Evolutionary conservation across 2,888 invertebrate genomes (phyloP), one percentile per base, ranked within the genome.

Genomic region (Sussaba pulchella): DNA sequence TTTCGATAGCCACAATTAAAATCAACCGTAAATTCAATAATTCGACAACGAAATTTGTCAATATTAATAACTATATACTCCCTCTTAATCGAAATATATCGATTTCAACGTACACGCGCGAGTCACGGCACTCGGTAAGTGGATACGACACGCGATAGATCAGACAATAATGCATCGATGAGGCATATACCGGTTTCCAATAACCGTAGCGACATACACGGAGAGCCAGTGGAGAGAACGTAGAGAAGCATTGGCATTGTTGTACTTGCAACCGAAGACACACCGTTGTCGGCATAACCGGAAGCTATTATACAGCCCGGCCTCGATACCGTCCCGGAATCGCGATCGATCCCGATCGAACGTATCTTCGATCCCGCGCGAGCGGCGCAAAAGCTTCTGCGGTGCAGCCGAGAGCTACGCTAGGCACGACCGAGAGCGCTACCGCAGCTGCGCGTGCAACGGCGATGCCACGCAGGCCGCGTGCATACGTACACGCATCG

Each of bases 291-390:
- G 21, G 43, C 36, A 41, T 54, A 63, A 63, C 63, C 69, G 69
- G 69, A 76, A 76, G 69, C 69, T 52, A 70, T 76, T 76, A 70
- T 63, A 41, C 69, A 36, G 14, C 54, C n/a, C 57, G 78, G 19
- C 61, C 72, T 64, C 78, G 78, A 59, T 71, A 45, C 21, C 45
- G 21, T 59, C 43, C 66, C 21, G 57, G 57, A n/a, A 52, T 66
- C 41, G 47, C 47, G 39, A 72, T 72, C 71, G 72, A 78, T 78
- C 78, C 54, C 70, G 45, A 70, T 70, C 70, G 70, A n/a, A 31
- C 43, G 57, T 24, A 36, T 57, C 57, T 31, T 36, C 57, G 31
- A 57, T n/a, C 36, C 36, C 31, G 31, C 2, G 31, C 31, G 31
- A 2, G 31, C 39, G 21, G 39, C 12, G 31, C 36, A 14, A 24